Evolutionary conservation across 2,888 invertebrate genomes (phyloP), one percentile per base, ranked within the genome.

Genomic region (Crematogaster levior): DNA sequence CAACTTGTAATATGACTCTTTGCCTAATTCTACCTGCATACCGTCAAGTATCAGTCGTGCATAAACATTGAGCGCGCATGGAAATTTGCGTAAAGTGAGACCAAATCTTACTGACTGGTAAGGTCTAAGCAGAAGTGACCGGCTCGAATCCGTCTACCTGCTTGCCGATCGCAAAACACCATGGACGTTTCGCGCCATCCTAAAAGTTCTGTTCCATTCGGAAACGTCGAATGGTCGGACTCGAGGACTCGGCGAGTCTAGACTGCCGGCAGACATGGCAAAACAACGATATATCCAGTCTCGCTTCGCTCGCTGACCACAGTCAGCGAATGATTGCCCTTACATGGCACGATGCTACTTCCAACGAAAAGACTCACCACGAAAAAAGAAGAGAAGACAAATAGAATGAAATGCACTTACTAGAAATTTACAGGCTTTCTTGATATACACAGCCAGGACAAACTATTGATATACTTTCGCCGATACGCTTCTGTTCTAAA

Each of bases 231-330:
- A 56, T 88, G 82, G 84, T 77, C 81, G 84, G 90, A 90, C 88
- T 88, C 86, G 86, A 88, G 87, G 88, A 85, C 86, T 86, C 83
- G 84, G 88, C 85, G 88, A 88, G 93, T 93, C 93, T 93, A 93
- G 93, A 93, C 93, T 91, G 92, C 90, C 89, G 91, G 92, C 93
- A 93, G 92, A 92, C 93, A 90, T 91, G 90, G 91, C 92, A 92
- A 93, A 93, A 93, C 92, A 90, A 93, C 91, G 91, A 92, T 90
- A 87, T 88, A 88, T 75, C 63, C 89, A 83, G 84, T 27, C 79
- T 58, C 68, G 66, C 48, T 48, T 46, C 46, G 72, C 48, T 81
- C 83, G 80, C 84, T 75, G 82, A 82, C 83, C 74, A 77, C 85
- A 73, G 83, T 81, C 70, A 60, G 60, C 58, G 73, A 30, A 85